Base-by-base conservation (phyloP, 2,888 invertebrate species). In the Tholera decimalis region DNA sequence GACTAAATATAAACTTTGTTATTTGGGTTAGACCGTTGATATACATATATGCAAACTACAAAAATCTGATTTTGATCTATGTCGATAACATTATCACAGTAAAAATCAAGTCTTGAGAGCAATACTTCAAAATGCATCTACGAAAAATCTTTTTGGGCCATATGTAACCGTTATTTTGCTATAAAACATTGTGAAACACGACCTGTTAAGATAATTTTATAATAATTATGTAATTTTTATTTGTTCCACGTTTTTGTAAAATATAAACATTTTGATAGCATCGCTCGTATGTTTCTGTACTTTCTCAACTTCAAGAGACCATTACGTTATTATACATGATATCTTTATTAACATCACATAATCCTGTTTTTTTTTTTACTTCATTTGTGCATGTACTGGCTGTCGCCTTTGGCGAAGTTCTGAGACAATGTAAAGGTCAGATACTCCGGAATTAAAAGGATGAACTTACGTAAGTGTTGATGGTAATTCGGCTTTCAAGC, bases 311-410 rank as follows among this genome's bases (percentile, higher is more conserved):
- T 73, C 68, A 65, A 72, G 66, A 71, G 57, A 56, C 62, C 69
- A 73, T 88, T 83, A 79, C 80, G 79, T 77, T 78, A 79, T 79
- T 73, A 77, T 74, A 80, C 79, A 77, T 85, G 83, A 80, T 70
- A 74, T 78, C 74, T 83, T 83, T 83, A 77, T 81, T 75, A 76
- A 82, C 65, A 72, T 80, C 66, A 59, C 59, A 72, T 76, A 74
- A 73, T 80, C 57, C 51, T 63, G 64, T 69, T 71, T 64, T 70
- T 76, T 68, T 56, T 47, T 43, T 67, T 33, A 20, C 9, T 55
- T 63, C 46, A 49, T 56, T 59, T 59, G 22, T 49, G 33, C 43
- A 47, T 46, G 72, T 43, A 13, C 24, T 47, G 24, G 18, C 47
- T 35, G 50, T 70, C 49, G 57, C 72, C 54, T 73, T 60, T 47